Conservation (phyloP, 1,140 invertebrate genomes). For the Mercenaria mercenaria region DNA sequence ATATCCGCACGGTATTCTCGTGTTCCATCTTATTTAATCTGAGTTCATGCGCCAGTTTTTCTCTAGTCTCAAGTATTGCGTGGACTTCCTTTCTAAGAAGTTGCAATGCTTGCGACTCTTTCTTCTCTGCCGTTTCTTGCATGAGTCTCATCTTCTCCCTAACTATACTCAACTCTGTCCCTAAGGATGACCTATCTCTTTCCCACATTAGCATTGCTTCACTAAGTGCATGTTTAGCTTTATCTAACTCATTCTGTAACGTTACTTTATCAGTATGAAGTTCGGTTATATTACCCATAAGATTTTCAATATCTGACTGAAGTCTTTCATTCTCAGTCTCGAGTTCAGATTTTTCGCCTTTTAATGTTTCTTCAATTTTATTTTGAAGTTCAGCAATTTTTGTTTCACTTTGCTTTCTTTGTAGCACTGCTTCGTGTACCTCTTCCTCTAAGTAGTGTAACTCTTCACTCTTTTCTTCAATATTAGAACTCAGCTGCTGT, state of each 20-base stretch:
- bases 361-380: slow-evolving; percentile 66
- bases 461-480: slow-evolving; percentile 77
- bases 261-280: slow-evolving; percentile 72
- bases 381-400: slow-evolving; percentile 71
- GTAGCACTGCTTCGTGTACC: slow-evolving; percentile 63
- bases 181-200: slow-evolving; percentile 73
- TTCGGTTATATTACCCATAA: slow-evolving; percentile 73
- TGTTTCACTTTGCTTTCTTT: slow-evolving; percentile 75
- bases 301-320: slow-evolving; percentile 71
- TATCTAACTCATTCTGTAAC: slow-evolving; percentile 72
- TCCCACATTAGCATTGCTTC: slow-evolving; percentile 80
- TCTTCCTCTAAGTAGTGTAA: slow-evolving; percentile 73
- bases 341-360: slow-evolving; percentile 72
- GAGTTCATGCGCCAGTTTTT: slow-evolving; percentile 76
- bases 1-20: slow-evolving; percentile 71
- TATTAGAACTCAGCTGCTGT: slow-evolving; percentile 68
- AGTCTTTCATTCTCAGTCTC: slow-evolving; percentile 76
- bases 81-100: slow-evolving; percentile 75
- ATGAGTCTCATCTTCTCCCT: slow-evolving; percentile 79
- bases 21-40: slow-evolving; percentile 68
- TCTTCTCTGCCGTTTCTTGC: slow-evolving; percentile 68
- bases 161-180: slow-evolving; percentile 74
- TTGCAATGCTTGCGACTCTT: slow-evolving; percentile 72
- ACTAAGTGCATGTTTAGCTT: slow-evolving; percentile 76
- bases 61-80: slow-evolving; percentile 76